Evolutionary conservation across 2,797 vertebrate species (phyloP), one percentile per base, ranked within the genome.

Genomic region (Distichodus sexfasciatus): DNA sequence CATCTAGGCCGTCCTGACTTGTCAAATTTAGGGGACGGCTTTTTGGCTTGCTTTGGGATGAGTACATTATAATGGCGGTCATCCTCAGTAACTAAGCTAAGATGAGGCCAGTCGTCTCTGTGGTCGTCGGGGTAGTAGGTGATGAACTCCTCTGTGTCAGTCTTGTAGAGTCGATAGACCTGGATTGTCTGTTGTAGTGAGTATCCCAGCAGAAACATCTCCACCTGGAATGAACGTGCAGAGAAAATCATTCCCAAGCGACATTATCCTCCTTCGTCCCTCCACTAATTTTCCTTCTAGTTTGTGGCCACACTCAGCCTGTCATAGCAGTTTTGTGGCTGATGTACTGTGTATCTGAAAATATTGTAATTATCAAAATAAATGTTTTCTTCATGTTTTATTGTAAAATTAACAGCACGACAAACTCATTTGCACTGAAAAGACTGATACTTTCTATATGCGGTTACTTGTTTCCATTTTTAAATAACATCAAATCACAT

Each of bases 161-260:
- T 83, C 77, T 94, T 94, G 77, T 94, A 95, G 0, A 94, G 84
- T 7, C 94, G 87, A 77, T 92, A 93, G 5, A 92, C 94, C 68
- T 76, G 84, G 67, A 95, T 92, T 51, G 87, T 91, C 9, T 91
- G 86, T 53, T 87, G 84, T 55, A 95, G 83, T 0, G 93, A 84
- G 19, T 94, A 92, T 40, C 92, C 93, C 0, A 95, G 90, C n/a
- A 94, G 93, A 77, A 94, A 94, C 94, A 95, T 95, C 80, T 95
- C 94, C 50, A 95, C 93, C 93, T 95, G 67, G 15, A 62, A 26
- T 7, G 55, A 11, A 70, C n/a, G n/a, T n/a, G n/a, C 15, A 55
- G 23, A 2, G 26, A 69, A 44, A 44, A 57, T 38, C 33, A 2
- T 19, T 8, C 48, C 8, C 21, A 14, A 14, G 36, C 7, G 4